Percentiles rank a stretch among this genome's conserved stretches.
Conservation (phyloP, 2,888 invertebrate genomes). For the Platynereis dumerilii region DNA sequence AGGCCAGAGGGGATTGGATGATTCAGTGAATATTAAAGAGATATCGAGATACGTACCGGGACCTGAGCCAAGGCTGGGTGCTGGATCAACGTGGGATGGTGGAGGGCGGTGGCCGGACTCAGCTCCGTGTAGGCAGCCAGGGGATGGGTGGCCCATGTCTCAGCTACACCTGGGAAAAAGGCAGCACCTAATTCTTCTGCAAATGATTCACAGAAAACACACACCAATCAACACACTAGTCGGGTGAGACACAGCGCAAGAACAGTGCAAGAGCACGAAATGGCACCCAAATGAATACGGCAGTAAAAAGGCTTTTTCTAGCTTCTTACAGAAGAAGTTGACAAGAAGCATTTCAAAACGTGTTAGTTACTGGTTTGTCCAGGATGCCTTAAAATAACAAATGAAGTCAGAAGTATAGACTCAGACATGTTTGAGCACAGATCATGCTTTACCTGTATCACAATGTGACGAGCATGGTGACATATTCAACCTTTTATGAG, state of each 20-base stretch:
- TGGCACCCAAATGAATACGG: background rate
- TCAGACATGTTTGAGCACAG: too few species aligned
- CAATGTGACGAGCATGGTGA: too few species aligned
- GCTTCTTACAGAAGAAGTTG: too few species aligned
- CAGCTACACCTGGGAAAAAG: conserved; percentile 93
- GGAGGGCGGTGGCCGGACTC: conserved; percentile 68
- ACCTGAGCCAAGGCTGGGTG: conserved; percentile 97
- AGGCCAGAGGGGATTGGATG: too few species aligned
- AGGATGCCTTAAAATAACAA: too few species aligned
- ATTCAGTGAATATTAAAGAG: too few species aligned
- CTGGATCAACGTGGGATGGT: conserved; percentile 73
- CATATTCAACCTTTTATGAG: too few species aligned
- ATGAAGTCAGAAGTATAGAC: too few species aligned
- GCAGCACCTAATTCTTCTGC: conserved; percentile 81
- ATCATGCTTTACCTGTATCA: too few species aligned
- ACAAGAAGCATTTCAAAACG: too few species aligned
- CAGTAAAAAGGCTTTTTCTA: too few species aligned
- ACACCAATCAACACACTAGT: conserved; percentile 28
- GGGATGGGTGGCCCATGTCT: conserved; percentile 84
- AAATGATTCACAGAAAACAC: conserved; percentile 36
- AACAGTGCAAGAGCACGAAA: background rate
- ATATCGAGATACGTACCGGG: conserved; percentile 65
- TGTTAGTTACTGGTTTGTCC: too few species aligned
- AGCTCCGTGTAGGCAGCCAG: conserved; percentile 71
- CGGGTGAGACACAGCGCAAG: conserved; percentile 18